Evolutionary conservation across 2,113 vertebrate species (phyloP).

Genomic region (Centrocercus urophasianus): DNA sequence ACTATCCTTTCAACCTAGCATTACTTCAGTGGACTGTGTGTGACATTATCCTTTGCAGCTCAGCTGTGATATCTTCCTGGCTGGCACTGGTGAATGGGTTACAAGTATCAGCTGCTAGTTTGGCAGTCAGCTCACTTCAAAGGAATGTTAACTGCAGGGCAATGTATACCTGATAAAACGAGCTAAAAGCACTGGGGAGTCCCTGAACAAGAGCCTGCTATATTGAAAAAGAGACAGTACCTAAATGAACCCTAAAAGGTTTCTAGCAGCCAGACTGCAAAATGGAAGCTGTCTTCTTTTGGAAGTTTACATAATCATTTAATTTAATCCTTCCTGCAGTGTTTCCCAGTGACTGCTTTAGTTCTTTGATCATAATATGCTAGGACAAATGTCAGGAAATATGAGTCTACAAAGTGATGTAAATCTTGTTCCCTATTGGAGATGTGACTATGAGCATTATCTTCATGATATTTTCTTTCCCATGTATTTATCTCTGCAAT

Average conservation of each 20-base stretch:
- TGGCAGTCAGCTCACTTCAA: constrained; percentile 18
- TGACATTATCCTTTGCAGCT: not conserved
- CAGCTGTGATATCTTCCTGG: not conserved
- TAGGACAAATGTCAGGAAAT: constrained; percentile 78
- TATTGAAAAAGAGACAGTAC: constrained; percentile 7
- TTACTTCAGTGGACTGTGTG: not conserved
- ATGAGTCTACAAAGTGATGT: constrained; percentile 67
- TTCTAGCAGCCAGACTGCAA: constrained; percentile 29
- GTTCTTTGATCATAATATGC: constrained; percentile 69
- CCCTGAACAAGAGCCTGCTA: constrained; percentile 30
- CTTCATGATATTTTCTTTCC: constrained; percentile 61
- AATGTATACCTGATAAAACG: constrained; percentile 26
- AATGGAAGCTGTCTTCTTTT: constrained; percentile 40
- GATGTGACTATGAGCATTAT: constrained; percentile 73
- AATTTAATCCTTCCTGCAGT: constrained; percentile 60
- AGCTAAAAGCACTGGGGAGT: constrained; percentile 23
- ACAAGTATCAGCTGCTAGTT: constrained; percentile 22
- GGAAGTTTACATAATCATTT: constrained; percentile 74
- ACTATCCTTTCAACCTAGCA: not conserved
- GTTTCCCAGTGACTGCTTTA: constrained; percentile 48
- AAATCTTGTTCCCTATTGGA: constrained; percentile 64
- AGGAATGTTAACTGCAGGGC: not conserved
- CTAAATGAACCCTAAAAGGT: constrained; percentile 22
- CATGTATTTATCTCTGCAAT: constrained; percentile 24
- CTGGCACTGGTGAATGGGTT: not conserved